Conservation (phyloP, 1,140 invertebrate genomes). For the Linepithema humile region DNA sequence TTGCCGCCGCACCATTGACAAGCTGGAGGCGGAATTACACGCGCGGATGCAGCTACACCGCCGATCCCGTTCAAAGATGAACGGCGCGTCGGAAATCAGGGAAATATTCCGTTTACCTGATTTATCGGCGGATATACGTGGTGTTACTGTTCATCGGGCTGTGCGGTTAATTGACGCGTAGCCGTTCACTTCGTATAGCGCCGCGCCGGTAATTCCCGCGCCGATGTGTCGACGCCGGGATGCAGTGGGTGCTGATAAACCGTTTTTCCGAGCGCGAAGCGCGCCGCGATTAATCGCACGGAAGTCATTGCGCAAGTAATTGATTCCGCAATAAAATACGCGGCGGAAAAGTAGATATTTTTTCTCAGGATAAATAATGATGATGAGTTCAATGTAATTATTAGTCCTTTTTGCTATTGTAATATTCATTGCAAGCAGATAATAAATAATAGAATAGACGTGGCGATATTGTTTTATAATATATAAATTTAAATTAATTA, state of each 20-base stretch:
- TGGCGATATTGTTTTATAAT: background rate
- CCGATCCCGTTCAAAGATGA: constrained; percentile 64
- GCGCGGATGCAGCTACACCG: constrained; percentile 59
- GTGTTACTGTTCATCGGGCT: constrained; percentile 45
- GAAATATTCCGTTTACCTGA: constrained; percentile 62
- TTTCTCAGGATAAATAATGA: background rate
- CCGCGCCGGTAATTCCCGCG: constrained; percentile 33
- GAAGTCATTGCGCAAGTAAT: constrained; percentile 45
- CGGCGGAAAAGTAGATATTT: background rate
- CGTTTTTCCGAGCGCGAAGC: constrained; percentile 37
- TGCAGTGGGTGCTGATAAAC: constrained; percentile 29
- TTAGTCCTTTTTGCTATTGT: background rate
- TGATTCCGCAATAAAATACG: constrained; percentile 1
- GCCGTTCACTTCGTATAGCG: constrained; percentile 21
- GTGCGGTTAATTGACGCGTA: constrained; percentile 55
- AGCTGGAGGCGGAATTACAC: constrained; percentile 69
- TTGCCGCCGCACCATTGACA: constrained; percentile 63
- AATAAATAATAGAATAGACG: background rate
- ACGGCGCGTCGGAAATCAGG: constrained; percentile 65
- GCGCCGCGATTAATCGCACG: constrained; percentile 36
- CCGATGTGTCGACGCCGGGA: constrained; percentile 29
- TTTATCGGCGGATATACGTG: constrained; percentile 64
- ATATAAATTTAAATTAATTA: background rate
- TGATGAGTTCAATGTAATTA: background rate
- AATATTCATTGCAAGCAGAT: background rate